Conservation (phyloP, 2,797 vertebrate species). For the Adrianichthys oophorus region DNA sequence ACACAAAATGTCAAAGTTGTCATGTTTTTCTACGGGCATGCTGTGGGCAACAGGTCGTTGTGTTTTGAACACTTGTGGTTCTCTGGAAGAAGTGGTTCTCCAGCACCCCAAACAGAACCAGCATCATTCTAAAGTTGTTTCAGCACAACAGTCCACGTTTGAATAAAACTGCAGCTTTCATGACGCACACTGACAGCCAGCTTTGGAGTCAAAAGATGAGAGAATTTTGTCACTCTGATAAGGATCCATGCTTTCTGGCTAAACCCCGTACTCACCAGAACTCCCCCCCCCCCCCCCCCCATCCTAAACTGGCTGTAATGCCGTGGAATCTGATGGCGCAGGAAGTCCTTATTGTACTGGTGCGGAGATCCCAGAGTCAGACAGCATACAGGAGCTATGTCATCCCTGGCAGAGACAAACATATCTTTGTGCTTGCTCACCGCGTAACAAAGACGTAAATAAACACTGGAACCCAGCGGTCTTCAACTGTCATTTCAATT, state of each 20-base stretch:
- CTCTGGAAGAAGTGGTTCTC: conserved; percentile 20
- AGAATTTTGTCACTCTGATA: conserved; percentile 53
- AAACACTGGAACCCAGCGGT: conserved; percentile 80
- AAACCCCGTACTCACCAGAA: conserved; percentile 48
- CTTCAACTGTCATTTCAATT: conserved; percentile 89
- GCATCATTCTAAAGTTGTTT: conserved; percentile 31
- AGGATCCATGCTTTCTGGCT: conserved; percentile 51
- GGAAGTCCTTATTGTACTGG: conserved; percentile 80
- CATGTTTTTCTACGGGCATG: no score
- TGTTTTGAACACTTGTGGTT: neutral
- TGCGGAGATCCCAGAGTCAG: conserved; percentile 83
- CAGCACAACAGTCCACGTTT: conserved; percentile 30
- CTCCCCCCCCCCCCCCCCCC: conserved; percentile 40
- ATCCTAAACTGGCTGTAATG: conserved; percentile 63
- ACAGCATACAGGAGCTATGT: conserved; percentile 82
- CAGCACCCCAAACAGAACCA: conserved; percentile 30
- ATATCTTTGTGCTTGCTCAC: conserved; percentile 88
- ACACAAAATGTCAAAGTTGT: no score
- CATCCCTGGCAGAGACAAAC: conserved; percentile 75
- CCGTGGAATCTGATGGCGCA: conserved; percentile 69
- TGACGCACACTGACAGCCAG: conserved; percentile 19
- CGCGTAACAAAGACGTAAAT: conserved; percentile 87
- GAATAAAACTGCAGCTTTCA: conserved; percentile 19
- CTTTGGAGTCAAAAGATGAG: conserved; percentile 34
- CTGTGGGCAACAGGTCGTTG: no score